phyloP scores from a whole-genome alignment of 2,888 invertebrate genomes.

The Odontomyia ornata region DNA sequence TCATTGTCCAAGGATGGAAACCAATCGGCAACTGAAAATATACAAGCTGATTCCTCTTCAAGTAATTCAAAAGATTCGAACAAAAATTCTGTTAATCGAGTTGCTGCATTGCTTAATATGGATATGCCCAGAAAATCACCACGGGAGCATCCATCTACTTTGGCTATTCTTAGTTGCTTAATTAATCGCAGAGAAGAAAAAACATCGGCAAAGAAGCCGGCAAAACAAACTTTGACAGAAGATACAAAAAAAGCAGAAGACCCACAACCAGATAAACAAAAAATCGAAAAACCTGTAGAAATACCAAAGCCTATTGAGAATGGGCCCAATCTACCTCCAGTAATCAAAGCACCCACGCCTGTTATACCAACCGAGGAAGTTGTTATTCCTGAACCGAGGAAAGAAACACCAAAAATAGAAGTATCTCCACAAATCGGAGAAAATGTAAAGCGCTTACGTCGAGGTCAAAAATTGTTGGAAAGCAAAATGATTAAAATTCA shows the following conservation, averaged over 20 bases:
- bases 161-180: constrained; percentile 80
- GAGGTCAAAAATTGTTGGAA: constrained; percentile 56
- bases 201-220: neutral
- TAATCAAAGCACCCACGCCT: neutral
- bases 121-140: constrained; percentile 80
- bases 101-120: constrained; percentile 54
- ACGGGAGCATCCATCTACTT: constrained; percentile 85
- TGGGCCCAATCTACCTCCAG: too few relatives aligned
- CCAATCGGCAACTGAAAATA: neutral
- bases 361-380: neutral
- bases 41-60: neutral
- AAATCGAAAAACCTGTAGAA: constrained; percentile 56
- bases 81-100: neutral
- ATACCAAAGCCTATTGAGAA: constrained; percentile 50
- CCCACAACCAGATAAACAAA: constrained; percentile 56
- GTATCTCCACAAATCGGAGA: constrained; percentile 62
- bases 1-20: neutral
- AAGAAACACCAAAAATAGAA: constrained; percentile 51
- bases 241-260: neutral
- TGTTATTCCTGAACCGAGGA: neutral
- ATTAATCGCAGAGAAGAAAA: constrained; percentile 65
- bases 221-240: neutral
- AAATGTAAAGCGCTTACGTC: constrained; percentile 61
- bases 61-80: constrained; percentile 51
- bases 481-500: constrained; percentile 5